Percentiles rank a stretch among this genome's conserved stretches.
These are phyloP conservation scores for Hemitrygon akajei DNA, from an alignment of 2,797 vertebrate genomes.

Conservation along the genomic window DNA sequence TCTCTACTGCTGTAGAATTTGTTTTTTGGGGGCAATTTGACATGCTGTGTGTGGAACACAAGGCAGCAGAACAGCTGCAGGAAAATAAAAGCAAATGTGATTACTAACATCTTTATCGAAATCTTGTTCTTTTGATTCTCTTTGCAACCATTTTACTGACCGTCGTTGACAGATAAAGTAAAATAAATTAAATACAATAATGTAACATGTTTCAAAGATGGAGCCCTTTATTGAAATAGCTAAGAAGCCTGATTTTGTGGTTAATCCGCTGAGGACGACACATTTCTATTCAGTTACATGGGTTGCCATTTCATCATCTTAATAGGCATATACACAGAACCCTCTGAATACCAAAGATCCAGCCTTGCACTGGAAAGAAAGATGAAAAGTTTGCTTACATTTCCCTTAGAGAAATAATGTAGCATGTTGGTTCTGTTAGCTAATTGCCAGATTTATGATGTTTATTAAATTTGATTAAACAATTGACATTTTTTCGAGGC, in stretches of 20 bases:
- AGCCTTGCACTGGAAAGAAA: neutral
- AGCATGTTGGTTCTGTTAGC: neutral
- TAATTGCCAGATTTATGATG: neutral
- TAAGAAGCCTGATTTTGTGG: slow-evolving; percentile 11
- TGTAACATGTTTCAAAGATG: neutral
- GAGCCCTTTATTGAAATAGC: slow-evolving; percentile 21
- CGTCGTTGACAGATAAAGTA: slow-evolving; percentile 59
- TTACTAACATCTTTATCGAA: slow-evolving; percentile 64
- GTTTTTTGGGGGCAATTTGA: slow-evolving; percentile 72
- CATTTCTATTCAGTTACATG: slow-evolving; percentile 22
- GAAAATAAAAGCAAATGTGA: slow-evolving; percentile 67
- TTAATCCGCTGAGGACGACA: slow-evolving; percentile 8
- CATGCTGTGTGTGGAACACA: slow-evolving; percentile 73
- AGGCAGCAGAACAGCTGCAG: slow-evolving; percentile 63
- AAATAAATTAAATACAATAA: slow-evolving; percentile 52
- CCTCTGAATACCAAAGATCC: neutral
- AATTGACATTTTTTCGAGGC: neutral
- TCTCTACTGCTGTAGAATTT: slow-evolving; percentile 82
- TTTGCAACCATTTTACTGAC: slow-evolving; percentile 53
- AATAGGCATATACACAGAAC: neutral
- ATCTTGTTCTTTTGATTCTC: slow-evolving; percentile 60
- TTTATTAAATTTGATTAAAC: neutral
- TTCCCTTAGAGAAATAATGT: slow-evolving; percentile 5
- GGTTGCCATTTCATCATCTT: slow-evolving; percentile 5
- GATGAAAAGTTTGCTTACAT: neutral